These are phyloP conservation scores for Accipiter virgatus DNA, from an alignment of 2,113 vertebrate genomes.

Conservation along the genomic window DNA sequence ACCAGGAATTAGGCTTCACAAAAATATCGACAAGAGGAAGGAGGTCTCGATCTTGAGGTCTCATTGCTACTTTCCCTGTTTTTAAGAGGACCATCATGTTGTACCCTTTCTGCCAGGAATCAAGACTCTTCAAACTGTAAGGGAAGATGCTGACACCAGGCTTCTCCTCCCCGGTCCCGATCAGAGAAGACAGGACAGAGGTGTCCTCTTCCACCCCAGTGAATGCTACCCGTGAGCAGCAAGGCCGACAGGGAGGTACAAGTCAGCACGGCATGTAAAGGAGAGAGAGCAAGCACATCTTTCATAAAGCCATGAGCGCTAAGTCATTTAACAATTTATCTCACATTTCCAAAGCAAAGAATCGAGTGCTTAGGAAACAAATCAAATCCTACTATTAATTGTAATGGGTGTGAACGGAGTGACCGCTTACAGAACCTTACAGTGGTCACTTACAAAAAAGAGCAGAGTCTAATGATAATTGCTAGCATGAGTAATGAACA, in stretches of 20 bases:
- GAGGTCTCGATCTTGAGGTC: not conserved
- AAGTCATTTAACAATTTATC: not conserved
- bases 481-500: not conserved
- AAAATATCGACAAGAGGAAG: not conserved
- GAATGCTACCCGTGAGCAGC: not conserved
- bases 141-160: not conserved
- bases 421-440: not conserved
- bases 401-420: not conserved
- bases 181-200: not conserved
- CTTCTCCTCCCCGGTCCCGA: not conserved
- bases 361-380: not conserved
- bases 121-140: not conserved
- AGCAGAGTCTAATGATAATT: not conserved
- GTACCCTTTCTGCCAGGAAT: not conserved
- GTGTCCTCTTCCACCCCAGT: not conserved
- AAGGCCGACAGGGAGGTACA: not conserved
- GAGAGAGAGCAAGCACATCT: not conserved
- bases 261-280: accelerated
- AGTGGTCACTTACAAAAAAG: not conserved
- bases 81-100: not conserved
- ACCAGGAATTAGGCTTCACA: not conserved
- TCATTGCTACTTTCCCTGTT: not conserved
- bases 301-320: not conserved
- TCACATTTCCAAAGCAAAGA: not conserved
- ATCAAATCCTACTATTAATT: not conserved